A percentile compares a stretch with the other conserved stretches of the same genome.
These are phyloP conservation scores for Drosophila mayaguana DNA, from an alignment of 2,888 invertebrate species.

Conservation along the genomic window DNA sequence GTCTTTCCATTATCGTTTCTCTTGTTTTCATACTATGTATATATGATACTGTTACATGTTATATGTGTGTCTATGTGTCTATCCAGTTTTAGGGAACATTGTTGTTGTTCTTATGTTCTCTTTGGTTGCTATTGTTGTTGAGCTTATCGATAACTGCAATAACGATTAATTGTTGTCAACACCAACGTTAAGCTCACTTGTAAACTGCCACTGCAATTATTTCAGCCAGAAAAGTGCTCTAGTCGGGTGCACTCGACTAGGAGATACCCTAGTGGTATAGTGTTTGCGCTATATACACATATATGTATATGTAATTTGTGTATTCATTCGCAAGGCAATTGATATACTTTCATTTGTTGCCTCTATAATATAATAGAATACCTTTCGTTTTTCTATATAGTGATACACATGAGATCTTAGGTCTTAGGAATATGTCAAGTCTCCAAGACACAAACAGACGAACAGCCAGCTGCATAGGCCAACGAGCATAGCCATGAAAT, in stretches of 20 bases:
- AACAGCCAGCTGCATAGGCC: too few species aligned
- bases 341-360: background rate
- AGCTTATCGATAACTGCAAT: slow-evolving; percentile 10
- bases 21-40: background rate
- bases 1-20: background rate
- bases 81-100: background rate
- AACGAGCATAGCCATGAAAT: too few species aligned
- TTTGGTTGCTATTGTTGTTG: background rate
- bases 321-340: background rate
- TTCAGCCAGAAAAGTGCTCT: background rate
- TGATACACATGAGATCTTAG: too few species aligned
- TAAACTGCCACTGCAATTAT: background rate
- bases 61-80: background rate
- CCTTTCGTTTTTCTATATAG: too few species aligned
- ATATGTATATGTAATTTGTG: too few species aligned
- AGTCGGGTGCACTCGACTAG: background rate
- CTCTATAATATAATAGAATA: background rate
- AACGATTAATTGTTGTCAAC: background rate
- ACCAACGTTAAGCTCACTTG: background rate
- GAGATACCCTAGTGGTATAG: background rate
- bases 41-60: background rate
- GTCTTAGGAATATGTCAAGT: too few species aligned
- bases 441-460: too few species aligned
- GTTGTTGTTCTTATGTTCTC: background rate
- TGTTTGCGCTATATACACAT: too few species aligned